Evolutionary conservation across 1,140 invertebrate species (phyloP), one percentile per base, ranked within the genome.

Genomic region (Brachionus paranguensis): DNA sequence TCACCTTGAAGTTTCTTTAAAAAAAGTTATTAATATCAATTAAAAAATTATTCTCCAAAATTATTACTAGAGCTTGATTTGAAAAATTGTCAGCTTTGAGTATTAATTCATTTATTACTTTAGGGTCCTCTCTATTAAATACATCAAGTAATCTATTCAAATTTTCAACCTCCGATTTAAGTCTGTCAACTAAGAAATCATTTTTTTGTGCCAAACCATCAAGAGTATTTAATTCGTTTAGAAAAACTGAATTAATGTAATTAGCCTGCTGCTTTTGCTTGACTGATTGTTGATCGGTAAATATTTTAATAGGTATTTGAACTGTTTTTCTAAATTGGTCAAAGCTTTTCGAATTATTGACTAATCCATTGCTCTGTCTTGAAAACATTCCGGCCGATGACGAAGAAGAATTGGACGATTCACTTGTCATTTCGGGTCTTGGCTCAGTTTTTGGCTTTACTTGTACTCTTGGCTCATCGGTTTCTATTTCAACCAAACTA

Each of bases 321-420:
- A 72, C 37, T 17, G 41, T 11, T 20, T 45, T 41, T 41, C 33
- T 37, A 14, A 72, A 41, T 72, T 72, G 33, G 2, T 72, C 68
- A 17, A 7, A 72, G 41, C 68, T 72, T 72, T 43, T 72, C 10
- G 68, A 72, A 17, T 72, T 72, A 72, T 72, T 72, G 12, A 45
- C 43, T 41, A 41, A 72, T 17, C 17, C 33, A 45, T 72, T 72
- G 41, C 68, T 72, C 33, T 37, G 17, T 43, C 33, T 24, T 17
- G 68, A 72, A 29, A 47, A 76, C 6, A 76, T 50, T 47, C 72
- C 72, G 50, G 72, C 47, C 24, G 72, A 76, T 24, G 72, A 76
- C 5, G 72, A 29, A 29, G 72, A 76, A 1, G 72, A 76, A 12
- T 27, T 50, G 2, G 47, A 76, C 27, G 72, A 76, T 27, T 45